Evolutionary conservation across 2,888 invertebrate genomes (phyloP), one percentile per base, ranked within the genome.

Genomic region (Drosophila eohydei): DNA sequence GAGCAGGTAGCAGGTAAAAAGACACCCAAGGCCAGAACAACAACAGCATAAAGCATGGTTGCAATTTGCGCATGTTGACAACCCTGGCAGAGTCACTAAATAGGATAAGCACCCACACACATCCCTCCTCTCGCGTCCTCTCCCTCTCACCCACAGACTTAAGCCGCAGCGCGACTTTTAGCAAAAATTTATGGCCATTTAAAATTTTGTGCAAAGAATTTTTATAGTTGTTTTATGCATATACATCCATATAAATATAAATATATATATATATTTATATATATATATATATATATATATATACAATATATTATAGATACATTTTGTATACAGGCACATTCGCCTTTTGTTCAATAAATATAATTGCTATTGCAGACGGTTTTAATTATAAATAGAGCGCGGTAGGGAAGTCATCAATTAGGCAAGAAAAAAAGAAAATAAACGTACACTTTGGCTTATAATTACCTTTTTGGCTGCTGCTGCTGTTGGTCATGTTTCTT

Each of bases 341-440:
- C 51, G 80, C 55, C 58, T 79, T 79, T 76, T 80, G 77, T 76
- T 76, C 73, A 80, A 85, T 81, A 87, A 81, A 81, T 73, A 86
- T 85, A 83, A 81, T 83, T 81, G 79, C 71, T 65, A 74, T 68
- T 83, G 74, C 78, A 81, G 81, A 81, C 84, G 69, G 40, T 73
- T 72, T 81, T 83, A 81, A 83, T 83, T 83, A 76, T 81, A 84
- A 81, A 81, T 84, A 83, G 67, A 76, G 66, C 74, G 66, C 68
- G 66, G 78, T 73, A 83, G 81, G 86, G 83, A 86, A 86, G 74
- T 80, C 86, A 78, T 89, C 89, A 86, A 86, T 86, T 86, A 81
- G 75, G 64, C 74, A 76, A 67, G 34, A 57, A 52, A 59, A 71
- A 69, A 75, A 50, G 60, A 62, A 77, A 50, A 50, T 34, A 34